These are phyloP conservation scores for Eurois occulta DNA, from an alignment of 2,888 invertebrate species.

Conservation along the genomic window DNA sequence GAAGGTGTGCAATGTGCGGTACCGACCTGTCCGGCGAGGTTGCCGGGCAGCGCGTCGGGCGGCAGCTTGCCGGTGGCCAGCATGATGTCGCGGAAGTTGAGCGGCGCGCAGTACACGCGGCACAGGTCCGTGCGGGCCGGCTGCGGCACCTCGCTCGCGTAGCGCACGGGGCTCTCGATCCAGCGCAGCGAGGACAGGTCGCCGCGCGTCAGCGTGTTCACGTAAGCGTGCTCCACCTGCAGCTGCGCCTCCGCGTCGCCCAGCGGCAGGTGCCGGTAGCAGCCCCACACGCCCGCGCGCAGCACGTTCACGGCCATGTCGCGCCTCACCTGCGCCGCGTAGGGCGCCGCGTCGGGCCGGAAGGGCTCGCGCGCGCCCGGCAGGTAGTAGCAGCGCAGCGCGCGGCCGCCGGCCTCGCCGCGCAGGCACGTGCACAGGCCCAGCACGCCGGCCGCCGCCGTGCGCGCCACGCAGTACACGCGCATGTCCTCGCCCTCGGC, in stretches of 20 bases:
- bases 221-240: conserved; percentile 97
- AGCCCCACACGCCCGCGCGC: conserved; percentile 96
- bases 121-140: conserved; percentile 92
- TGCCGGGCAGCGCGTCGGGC: conserved; percentile 98
- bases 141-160: conserved; percentile 81
- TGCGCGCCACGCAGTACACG: conserved; percentile 93
- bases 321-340: conserved; percentile 91
- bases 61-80: conserved; percentile 99
- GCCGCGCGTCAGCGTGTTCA: conserved; percentile 97
- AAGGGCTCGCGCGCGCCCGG: conserved; percentile 92
- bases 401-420: conserved; percentile 95
- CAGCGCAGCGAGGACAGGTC: conserved; percentile 98
- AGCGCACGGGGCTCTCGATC: conserved; percentile 93
- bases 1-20: background rate
- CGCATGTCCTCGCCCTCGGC: conserved; percentile 91
- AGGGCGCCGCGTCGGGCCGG: conserved; percentile 90
- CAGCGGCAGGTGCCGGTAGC: conserved; percentile 94
- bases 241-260: conserved; percentile 86
- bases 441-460: conserved; percentile 94
- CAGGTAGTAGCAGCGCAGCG: conserved; percentile 93
- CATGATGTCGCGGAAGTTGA: conserved; percentile 99
- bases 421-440: conserved; percentile 98
- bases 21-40: conserved; percentile 91
- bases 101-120: conserved; percentile 97
- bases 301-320: conserved; percentile 97